A percentile compares a stretch with the other conserved stretches of the same genome.
Conservation (phyloP, 2,888 invertebrate genomes). For the Diaphora mendica region DNA sequence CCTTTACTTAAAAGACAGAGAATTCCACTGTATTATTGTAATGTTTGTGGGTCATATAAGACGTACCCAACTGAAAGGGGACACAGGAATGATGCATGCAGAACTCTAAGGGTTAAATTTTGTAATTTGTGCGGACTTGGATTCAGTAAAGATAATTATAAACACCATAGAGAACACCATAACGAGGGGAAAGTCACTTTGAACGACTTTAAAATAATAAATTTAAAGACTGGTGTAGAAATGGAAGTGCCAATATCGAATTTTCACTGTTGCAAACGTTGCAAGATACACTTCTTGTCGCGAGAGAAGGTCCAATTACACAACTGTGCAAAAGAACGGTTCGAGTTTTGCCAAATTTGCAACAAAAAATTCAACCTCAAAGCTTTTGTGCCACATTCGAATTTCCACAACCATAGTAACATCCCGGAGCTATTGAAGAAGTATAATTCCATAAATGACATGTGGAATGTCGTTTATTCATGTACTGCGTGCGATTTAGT, state of each 20-base stretch:
- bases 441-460: conserved; percentile 58
- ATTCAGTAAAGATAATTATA: conserved; percentile 21
- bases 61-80: background rate
- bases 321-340: conserved; percentile 41
- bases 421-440: conserved; percentile 61
- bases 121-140: conserved; percentile 62
- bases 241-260: conserved; percentile 51
- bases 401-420: conserved; percentile 25
- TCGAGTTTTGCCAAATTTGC: conserved; percentile 53
- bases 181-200: conserved; percentile 33
- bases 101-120: conserved; percentile 1
- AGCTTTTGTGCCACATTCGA: conserved; percentile 56
- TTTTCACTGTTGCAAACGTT: conserved; percentile 50
- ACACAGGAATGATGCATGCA: conserved; percentile 30
- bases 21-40: conserved; percentile 37
- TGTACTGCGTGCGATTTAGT: conserved; percentile 61
- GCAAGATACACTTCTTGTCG: conserved; percentile 54
- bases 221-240: conserved; percentile 31
- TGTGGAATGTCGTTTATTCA: conserved; percentile 67
- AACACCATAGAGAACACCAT: conserved; percentile 39
- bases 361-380: conserved; percentile 49
- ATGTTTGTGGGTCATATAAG: conserved; percentile 34
- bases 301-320: conserved; percentile 23
- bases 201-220: conserved; percentile 50
- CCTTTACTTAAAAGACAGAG: background rate